Conservation (phyloP, 2,797 vertebrate genomes). For the Lutjanus argentimaculatus region DNA sequence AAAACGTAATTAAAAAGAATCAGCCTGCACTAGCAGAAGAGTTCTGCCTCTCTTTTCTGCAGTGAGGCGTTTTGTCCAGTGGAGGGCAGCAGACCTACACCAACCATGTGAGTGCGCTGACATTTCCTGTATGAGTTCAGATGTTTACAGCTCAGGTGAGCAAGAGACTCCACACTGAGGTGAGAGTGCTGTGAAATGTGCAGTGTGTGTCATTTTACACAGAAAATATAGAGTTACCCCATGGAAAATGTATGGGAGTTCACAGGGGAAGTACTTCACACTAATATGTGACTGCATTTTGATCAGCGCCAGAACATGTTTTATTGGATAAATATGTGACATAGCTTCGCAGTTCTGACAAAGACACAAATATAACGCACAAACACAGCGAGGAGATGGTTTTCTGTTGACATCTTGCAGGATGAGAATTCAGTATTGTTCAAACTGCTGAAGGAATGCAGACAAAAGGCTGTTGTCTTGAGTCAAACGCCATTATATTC, state of each 20-base stretch:
- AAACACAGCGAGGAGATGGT: slow-evolving; percentile 1
- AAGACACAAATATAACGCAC: background rate
- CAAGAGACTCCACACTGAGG: slow-evolving; percentile 12
- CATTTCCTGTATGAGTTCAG: slow-evolving; percentile 8
- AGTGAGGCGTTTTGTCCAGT: slow-evolving; percentile 51
- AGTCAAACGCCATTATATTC: slow-evolving; percentile 34
- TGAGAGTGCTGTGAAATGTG: slow-evolving; percentile 39
- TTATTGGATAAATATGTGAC: background rate
- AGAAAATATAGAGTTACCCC: background rate
- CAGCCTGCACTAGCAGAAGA: too few species aligned
- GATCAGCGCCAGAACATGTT: background rate
- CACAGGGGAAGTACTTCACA: background rate
- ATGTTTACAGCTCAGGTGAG: slow-evolving; percentile 27
- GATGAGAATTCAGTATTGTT: slow-evolving; percentile 44
- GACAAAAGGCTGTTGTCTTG: slow-evolving; percentile 65
- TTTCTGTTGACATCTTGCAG: background rate
- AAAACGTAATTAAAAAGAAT: too few species aligned
- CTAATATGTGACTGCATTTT: background rate
- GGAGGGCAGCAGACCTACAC: slow-evolving; percentile 72
- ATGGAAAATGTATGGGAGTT: rapidly evolving
- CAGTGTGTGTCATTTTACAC: slow-evolving; percentile 28
- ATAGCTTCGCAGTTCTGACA: background rate
- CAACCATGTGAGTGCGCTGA: background rate
- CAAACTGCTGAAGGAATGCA: slow-evolving; percentile 23
- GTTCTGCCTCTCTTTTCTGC: slow-evolving; percentile 29